These are phyloP conservation scores for Arizona elegans DNA, from an alignment of 2,113 vertebrate species.

Conservation along the genomic window DNA sequence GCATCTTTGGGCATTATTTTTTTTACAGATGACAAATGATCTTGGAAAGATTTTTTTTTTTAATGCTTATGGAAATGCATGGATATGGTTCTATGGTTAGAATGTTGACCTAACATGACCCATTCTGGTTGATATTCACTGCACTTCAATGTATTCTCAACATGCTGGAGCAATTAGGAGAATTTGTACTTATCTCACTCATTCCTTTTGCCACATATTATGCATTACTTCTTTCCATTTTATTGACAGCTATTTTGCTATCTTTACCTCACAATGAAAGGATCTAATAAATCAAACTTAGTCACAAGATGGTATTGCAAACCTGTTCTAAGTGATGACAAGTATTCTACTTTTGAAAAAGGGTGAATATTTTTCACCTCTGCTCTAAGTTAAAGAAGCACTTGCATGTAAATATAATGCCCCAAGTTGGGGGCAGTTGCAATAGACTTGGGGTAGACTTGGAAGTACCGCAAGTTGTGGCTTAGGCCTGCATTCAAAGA, in stretches of 20 bases:
- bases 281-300: neutral
- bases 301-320: neutral
- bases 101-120: neutral
- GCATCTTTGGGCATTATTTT: neutral
- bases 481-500: neutral
- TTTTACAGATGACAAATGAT: too few relatives aligned
- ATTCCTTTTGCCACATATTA: neutral
- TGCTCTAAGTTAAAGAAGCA: neutral
- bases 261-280: neutral
- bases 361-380: neutral
- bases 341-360: neutral
- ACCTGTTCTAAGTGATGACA: neutral
- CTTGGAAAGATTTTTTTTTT: neutral
- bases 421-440: neutral
- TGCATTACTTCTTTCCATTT: neutral
- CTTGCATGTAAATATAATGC: too few relatives aligned
- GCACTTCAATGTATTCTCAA: neutral
- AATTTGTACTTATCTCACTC: too few relatives aligned
- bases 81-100: neutral
- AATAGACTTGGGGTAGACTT: neutral
- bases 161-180: neutral
- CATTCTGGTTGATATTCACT: neutral
- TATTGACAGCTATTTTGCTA: neutral
- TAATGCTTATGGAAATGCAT: neutral
- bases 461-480: neutral